Evolutionary conservation across 2,888 invertebrate species (phyloP), one percentile per base, ranked within the genome.

Genomic region (Pterostichus niger): DNA sequence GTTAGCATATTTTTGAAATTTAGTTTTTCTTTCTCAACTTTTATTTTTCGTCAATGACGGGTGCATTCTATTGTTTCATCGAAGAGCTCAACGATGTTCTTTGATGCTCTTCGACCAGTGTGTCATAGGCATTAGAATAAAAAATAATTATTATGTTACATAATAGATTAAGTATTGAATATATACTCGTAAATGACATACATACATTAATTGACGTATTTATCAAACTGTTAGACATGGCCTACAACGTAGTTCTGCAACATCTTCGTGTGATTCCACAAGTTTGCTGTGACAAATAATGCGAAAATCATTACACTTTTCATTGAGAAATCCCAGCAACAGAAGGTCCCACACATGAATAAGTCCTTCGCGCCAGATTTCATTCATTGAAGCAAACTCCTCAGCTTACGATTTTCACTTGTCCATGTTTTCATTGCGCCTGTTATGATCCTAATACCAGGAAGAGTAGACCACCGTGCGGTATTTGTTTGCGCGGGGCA

Each of bases 401-500:
- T 33, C 64, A 64, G 17, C 13, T 33, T 64, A 31, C 35, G 64
- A 4, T 64, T 35, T 64, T 64, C 64, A 64, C 64, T 64, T 64
- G 64, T 64, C 35, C 64, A 33, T 64, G 64, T 64, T 64, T 64
- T 64, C 64, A 64, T 64, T 46, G 73, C 73, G 44, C 44, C 49
- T 24, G 15, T 15, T 73, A 46, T 64, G 73, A 46, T 46, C 73
- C 44, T 11, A 46, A 46, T 73, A 75, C 71, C 49, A 46, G 49
- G 71, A 71, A 71, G 46, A 24, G 15, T 13, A 52, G 77, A 77
- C 77, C 77, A 77, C 77, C 77, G 54, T 75, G 75, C 68, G 75
- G 49, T 33, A 49, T 75, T 75, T 77, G 77, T 77, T 54, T 77
- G 56, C 56, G 46, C n/a, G 13, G 17, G 71, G 40, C 46, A 44